These are phyloP conservation scores for Spodoptera litura DNA, from an alignment of 1,140 invertebrate species.

Conservation along the genomic window DNA sequence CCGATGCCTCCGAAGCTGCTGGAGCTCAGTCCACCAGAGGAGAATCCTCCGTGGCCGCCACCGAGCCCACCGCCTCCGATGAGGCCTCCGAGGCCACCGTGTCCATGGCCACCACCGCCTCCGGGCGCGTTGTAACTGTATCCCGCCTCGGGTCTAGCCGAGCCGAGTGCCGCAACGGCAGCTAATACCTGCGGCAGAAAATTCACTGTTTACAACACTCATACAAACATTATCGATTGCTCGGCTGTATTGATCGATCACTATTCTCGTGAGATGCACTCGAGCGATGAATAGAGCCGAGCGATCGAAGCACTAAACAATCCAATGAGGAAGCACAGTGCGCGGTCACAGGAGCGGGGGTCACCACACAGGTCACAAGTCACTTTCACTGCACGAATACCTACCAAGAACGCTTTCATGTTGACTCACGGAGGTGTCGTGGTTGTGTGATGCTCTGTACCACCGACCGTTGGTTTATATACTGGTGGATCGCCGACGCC, in stretches of 20 bases:
- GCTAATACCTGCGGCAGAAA: conserved; percentile 84
- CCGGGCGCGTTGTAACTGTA: conserved; percentile 87
- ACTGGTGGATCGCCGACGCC: conserved; percentile 71
- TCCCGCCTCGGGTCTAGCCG: conserved; percentile 87
- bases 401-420: conserved; percentile 86
- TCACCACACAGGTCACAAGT: conserved; percentile 75
- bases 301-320: conserved; percentile 57
- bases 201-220: conserved; percentile 48
- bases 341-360: conserved; percentile 58
- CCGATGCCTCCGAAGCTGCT: conserved; percentile 69
- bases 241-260: conserved; percentile 56
- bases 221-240: conserved; percentile 41
- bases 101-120: conserved; percentile 76
- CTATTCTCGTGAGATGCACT: conserved; percentile 28
- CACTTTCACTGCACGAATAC: conserved; percentile 80
- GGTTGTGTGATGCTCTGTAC: conserved; percentile 82
- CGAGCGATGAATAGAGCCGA: conserved; percentile 59
- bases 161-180: conserved; percentile 87
- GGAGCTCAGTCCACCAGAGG: conserved; percentile 67
- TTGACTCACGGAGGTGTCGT: conserved; percentile 82
- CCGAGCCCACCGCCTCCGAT: conserved; percentile 75
- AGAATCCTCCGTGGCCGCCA: conserved; percentile 74
- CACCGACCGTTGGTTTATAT: conserved; percentile 77
- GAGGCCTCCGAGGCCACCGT: conserved; percentile 66
- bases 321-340: conserved; percentile 67